These are phyloP conservation scores for Prochilodus magdalenae DNA, from an alignment of 2,113 vertebrate species.

Conservation along the genomic window DNA sequence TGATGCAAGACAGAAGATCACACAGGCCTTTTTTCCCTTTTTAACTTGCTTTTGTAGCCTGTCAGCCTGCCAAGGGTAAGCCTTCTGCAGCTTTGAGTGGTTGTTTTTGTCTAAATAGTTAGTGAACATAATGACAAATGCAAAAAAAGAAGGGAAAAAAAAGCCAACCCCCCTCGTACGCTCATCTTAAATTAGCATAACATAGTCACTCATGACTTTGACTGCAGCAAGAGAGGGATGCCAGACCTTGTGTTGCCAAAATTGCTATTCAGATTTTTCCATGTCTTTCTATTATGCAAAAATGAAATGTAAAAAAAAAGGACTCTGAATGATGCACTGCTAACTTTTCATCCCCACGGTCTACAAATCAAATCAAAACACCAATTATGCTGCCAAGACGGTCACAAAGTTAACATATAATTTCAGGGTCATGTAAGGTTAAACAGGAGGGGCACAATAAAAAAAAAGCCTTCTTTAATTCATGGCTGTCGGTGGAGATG, in stretches of 20 bases:
- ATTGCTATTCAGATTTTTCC: constrained; percentile 48
- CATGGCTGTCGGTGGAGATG: neutral
- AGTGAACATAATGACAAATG: constrained; percentile 49
- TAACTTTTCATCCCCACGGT: neutral
- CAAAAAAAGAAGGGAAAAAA: constrained; percentile 20
- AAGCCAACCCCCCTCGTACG: constrained; percentile 4
- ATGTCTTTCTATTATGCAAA: constrained; percentile 6
- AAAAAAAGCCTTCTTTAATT: neutral
- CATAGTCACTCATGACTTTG: constrained; percentile 44
- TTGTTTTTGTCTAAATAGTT: constrained; percentile 51
- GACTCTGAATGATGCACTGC: neutral
- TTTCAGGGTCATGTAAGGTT: constrained; percentile 4
- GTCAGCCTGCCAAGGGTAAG: constrained; percentile 41
- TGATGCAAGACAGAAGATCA: constrained; percentile 44
- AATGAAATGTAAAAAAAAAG: neutral
- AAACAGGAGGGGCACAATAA: neutral
- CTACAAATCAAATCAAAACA: constrained; percentile 23
- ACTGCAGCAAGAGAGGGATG: constrained; percentile 29
- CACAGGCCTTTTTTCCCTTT: constrained; percentile 37
- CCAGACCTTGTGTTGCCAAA: constrained; percentile 43
- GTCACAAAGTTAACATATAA: constrained; percentile 15
- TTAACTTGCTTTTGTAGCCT: constrained; percentile 43
- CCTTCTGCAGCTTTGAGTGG: constrained; percentile 44
- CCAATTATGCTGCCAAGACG: constrained; percentile 12
- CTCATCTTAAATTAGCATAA: constrained; percentile 48